phyloP scores from a whole-genome alignment of 2,797 vertebrate genomes.

The Sebastes alutus region DNA sequence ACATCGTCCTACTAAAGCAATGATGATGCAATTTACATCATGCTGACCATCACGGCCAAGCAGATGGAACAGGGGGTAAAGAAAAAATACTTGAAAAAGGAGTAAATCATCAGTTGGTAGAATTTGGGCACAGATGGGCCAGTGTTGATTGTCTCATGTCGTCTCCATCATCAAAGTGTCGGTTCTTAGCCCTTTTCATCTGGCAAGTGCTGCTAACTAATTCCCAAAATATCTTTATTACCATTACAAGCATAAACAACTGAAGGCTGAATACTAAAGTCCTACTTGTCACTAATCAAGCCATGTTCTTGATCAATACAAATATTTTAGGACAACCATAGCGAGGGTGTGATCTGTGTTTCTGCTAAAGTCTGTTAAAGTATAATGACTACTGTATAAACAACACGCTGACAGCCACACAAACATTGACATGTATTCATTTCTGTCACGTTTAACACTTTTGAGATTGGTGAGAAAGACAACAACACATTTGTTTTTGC shows the following conservation, averaged over 20 bases:
- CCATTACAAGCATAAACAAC: background rate
- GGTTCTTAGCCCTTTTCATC: background rate
- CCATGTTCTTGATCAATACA: background rate
- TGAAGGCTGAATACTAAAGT: background rate
- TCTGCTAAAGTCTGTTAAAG: background rate
- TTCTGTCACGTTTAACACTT: background rate
- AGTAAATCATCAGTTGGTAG: background rate
- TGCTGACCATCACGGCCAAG: background rate
- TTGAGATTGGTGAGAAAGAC: slow-evolving; percentile 3
- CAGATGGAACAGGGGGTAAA: background rate
- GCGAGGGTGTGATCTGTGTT: background rate
- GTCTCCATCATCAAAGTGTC: background rate
- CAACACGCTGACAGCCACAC: background rate
- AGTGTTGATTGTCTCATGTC: background rate
- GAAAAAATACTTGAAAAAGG: background rate
- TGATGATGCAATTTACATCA: background rate
- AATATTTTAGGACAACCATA: background rate
- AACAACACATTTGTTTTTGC: background rate
- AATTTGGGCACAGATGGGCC: background rate
- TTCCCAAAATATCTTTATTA: background rate
- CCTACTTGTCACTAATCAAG: background rate
- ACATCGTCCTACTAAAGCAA: background rate
- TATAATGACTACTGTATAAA: background rate
- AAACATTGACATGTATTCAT: background rate
- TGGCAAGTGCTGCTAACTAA: background rate